Conservation (phyloP, 2,113 vertebrate species). For the Xiphophorus couchianus region DNA sequence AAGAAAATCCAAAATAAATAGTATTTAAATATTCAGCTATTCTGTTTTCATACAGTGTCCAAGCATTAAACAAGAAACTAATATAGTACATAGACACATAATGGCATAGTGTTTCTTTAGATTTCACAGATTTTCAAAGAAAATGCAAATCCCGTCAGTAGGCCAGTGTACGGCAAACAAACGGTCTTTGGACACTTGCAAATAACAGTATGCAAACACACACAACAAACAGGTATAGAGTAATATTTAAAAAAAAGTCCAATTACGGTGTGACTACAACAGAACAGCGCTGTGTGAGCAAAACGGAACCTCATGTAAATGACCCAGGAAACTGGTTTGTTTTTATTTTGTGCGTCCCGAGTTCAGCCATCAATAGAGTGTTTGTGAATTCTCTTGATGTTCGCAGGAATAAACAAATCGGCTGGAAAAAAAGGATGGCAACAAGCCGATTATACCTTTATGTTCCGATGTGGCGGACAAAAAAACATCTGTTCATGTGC, state of each 20-base stretch:
- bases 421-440: constrained; percentile 4
- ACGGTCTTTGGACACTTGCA: constrained; percentile 52
- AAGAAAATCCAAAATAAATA: not conserved
- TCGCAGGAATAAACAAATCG: constrained; percentile 67
- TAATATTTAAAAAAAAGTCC: not conserved
- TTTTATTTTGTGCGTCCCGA: constrained; percentile 19
- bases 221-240: constrained; percentile 5
- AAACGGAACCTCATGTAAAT: constrained; percentile 66
- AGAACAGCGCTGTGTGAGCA: constrained; percentile 25
- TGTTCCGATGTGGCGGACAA: constrained; percentile 8
- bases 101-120: constrained; percentile 43
- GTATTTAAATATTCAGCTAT: too few relatives aligned
- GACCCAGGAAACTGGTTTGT: constrained; percentile 56
- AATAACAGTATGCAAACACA: constrained; percentile 23
- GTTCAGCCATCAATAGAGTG: constrained; percentile 43
- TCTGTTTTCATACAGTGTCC: not conserved
- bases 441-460: constrained; percentile 12
- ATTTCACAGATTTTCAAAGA: constrained; percentile 47
- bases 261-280: constrained; percentile 27
- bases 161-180: constrained; percentile 22
- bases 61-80: not conserved
- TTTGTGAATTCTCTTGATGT: constrained; percentile 49
- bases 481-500: constrained; percentile 7
- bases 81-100: constrained; percentile 4
- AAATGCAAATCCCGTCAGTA: constrained; percentile 51